Evolutionary conservation across 2,888 invertebrate species (phyloP).

Genomic region (Drosophila multiciliata): DNA sequence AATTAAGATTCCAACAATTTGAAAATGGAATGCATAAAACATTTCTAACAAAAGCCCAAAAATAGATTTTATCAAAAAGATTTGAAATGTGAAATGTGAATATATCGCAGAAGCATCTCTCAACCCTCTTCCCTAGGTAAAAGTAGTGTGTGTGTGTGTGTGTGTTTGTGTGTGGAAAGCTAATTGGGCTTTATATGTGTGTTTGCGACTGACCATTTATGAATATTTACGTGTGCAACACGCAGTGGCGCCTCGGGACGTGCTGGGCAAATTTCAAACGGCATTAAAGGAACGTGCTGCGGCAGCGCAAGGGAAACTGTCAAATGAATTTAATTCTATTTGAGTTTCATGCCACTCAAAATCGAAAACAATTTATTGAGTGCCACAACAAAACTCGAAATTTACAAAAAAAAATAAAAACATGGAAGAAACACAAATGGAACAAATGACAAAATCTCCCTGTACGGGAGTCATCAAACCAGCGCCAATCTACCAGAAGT

Average conservation of each 20-base stretch:
- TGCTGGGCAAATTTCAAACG: slow-evolving; percentile 21
- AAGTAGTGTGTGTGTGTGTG: not conserved
- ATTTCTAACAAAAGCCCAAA: not conserved
- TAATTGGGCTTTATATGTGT: not conserved
- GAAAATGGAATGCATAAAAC: not conserved
- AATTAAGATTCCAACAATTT: not conserved
- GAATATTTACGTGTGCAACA: slow-evolving; percentile 38
- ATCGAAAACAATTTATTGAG: slow-evolving; percentile 12
- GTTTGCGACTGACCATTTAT: slow-evolving; percentile 33
- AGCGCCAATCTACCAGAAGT: slow-evolving; percentile 50
- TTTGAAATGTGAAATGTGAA: not conserved
- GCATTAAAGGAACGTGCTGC: slow-evolving; percentile 27
- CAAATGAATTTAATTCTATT: not conserved
- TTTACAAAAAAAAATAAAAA: not conserved
- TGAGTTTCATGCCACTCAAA: not conserved
- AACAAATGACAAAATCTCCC: slow-evolving; percentile 14
- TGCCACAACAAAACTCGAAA: not conserved
- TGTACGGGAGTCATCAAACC: slow-evolving; percentile 43
- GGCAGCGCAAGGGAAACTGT: not conserved
- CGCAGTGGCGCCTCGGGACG: slow-evolving; percentile 15
- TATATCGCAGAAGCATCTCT: not conserved
- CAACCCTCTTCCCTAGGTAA: not conserved
- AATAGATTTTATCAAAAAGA: not conserved
- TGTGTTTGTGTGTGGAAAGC: not conserved
- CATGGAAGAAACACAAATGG: not conserved